Base-by-base conservation (phyloP, 2,888 invertebrate species). In the Tillus elongatus region DNA sequence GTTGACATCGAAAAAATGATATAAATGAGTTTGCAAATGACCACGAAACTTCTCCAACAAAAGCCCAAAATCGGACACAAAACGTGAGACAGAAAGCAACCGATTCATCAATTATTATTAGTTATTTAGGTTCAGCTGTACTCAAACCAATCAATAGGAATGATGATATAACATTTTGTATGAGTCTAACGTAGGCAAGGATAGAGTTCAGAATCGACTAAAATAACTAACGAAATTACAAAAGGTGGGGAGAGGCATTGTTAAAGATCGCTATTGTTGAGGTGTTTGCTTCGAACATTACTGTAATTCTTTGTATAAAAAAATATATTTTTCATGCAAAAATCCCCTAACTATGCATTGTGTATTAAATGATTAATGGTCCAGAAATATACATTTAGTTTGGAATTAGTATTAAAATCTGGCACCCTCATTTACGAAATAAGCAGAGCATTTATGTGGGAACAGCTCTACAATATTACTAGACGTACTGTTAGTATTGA, bases 251-350 rank as follows among this genome's bases (percentile, higher is more conserved):
- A 43, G 44, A 34, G 35, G 37, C 36, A 35, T 38, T 45, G 41
- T 46, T 40, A 33, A 30, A 41, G 29, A 35, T 26, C 19, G 39
- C 49, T 43, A 47, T 53, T 50, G 52, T 52, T 49, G 45, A 47
- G 45, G 48, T 47, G 47, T 51, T 52, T 46, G 50, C 44, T 40
- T 40, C 41, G 42, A 42, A 37, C 46, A 45, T 46, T 46, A 51
- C 47, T 39, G 41, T 44, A 47, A 42, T 45, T 45, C 45, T 42
- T 56, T 57, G 55, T 54, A 42, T 42, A 47, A 56, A 56, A 56
- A 56, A 53, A 48, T n/a, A 51, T 53, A 55, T 54, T 56, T 57
- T 58, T 52, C 56, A 57, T 56, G 56, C 57, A 57, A 57, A 52
- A 54, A 53, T 52, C 55, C 57, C 57, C 54, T 51, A 48, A 50